Evolutionary conservation across 2,113 vertebrate species (phyloP).

Genomic region (Engraulis encrasicolus): DNA sequence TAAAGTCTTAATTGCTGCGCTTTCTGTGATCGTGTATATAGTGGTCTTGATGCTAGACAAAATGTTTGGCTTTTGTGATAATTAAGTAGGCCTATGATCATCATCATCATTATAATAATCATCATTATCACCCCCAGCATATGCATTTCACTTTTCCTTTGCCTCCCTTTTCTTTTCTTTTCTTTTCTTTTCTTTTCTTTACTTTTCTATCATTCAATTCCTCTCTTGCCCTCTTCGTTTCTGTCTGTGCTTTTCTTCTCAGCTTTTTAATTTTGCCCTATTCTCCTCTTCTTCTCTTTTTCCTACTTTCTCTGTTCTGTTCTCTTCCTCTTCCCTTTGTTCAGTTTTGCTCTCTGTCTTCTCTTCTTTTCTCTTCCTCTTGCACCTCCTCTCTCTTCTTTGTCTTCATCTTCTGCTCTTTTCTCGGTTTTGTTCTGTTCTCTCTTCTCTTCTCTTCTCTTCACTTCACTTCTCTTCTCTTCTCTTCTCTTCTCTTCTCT

Average conservation of each 20-base stretch:
- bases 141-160: too few relatives aligned
- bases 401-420: too few relatives aligned
- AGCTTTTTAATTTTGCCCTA: background rate
- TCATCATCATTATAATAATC: too few relatives aligned
- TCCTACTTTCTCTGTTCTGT: too few relatives aligned
- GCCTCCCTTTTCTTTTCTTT: constrained; percentile 59
- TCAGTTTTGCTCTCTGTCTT: too few relatives aligned
- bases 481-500: background rate
- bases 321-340: too few relatives aligned
- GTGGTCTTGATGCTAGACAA: constrained; percentile 67
- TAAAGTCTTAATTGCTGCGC: too few relatives aligned
- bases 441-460: background rate
- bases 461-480: background rate
- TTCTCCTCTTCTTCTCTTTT: background rate
- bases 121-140: too few relatives aligned
- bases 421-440: background rate
- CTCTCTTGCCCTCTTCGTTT: background rate
- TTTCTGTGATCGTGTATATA: constrained; percentile 6
- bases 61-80: too few relatives aligned
- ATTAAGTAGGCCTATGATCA: too few relatives aligned
- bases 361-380: too few relatives aligned
- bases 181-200: constrained; percentile 21
- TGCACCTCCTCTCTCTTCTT: too few relatives aligned
- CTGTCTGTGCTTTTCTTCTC: background rate
- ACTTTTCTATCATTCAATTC: background rate